Evolutionary conservation across 2,797 vertebrate genomes (phyloP), one percentile per base, ranked within the genome.

Genomic region (Anabas testudineus): DNA sequence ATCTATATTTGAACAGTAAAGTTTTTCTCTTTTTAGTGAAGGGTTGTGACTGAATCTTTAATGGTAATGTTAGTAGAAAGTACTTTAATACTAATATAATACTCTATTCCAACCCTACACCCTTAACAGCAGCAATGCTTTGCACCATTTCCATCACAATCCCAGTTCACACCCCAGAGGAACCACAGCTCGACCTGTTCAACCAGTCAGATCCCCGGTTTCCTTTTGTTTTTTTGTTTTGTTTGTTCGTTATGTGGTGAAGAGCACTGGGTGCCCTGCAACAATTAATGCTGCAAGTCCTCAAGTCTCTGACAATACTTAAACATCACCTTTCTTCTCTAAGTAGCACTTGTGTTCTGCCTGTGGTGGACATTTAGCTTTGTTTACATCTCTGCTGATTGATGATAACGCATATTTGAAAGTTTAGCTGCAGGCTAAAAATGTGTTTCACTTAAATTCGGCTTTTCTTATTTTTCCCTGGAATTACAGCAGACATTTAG

Each of bases 1-100:
- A 92, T 92, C 71, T 93, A 90, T 92, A 92, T 92, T 92, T 92
- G 78, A 90, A 79, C 74, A 81, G 61, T 76, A 64, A 70, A 19
- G 8, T 10, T 67, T 64, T 69, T 41, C 74, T 63, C 67, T 72
- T 66, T 69, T 79, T 16, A 56, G 9, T 34, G 19, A 49, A 59
- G 13, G 2, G 14, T 47, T 51, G 36, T 47, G 18, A 18, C 41
- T 28, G 26, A 18, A 30, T n/a, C 55, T 61, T 26, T 42, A 42
- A 34, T 10, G 43, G 26, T 60, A 30, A 28, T 49, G 52, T 36
- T 19, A 15, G 32, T 6, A 26, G 22, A 34, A 21, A 10, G 32
- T 71, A 3, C 34, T 61, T n/a, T n/a, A n/a, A n/a, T n/a, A n/a
- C n/a, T n/a, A n/a, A n/a, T n/a, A n/a, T n/a, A n/a, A 0, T 56